These are phyloP conservation scores for Pheosia gnoma DNA, from an alignment of 2,888 invertebrate genomes.

Conservation along the genomic window DNA sequence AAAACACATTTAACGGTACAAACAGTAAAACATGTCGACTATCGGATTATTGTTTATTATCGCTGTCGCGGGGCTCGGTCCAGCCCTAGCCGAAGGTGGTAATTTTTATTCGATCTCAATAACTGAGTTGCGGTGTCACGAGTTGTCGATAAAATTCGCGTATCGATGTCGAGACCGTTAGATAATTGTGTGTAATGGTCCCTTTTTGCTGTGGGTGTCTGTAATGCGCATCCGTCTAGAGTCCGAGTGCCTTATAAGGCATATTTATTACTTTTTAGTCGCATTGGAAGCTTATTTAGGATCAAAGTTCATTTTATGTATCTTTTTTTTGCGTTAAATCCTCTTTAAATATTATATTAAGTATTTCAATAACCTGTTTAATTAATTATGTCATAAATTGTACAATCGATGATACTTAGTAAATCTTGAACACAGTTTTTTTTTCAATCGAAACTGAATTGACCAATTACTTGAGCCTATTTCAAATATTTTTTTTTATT, in stretches of 20 bases:
- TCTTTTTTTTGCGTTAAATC: too few relatives aligned
- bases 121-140: constrained; percentile 48
- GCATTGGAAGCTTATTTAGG: background rate
- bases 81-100: constrained; percentile 64
- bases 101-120: constrained; percentile 49
- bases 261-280: background rate
- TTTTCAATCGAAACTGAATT: too few relatives aligned
- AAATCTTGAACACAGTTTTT: too few relatives aligned
- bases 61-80: constrained; percentile 45
- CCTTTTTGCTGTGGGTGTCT: constrained; percentile 33
- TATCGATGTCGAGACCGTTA: constrained; percentile 47
- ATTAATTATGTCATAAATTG: too few relatives aligned
- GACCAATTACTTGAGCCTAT: background rate
- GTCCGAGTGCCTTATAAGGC: background rate
- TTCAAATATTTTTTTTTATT: background rate
- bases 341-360: too few relatives aligned
- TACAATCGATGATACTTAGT: too few relatives aligned
- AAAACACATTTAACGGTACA: constrained; percentile 55
- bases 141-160: constrained; percentile 47
- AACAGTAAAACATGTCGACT: constrained; percentile 56
- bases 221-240: constrained; percentile 18
- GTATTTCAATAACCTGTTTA: too few relatives aligned
- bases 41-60: constrained; percentile 50
- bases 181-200: constrained; percentile 43
- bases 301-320: too few relatives aligned